These are phyloP conservation scores for Apus apus DNA, from an alignment of 2,113 vertebrate species.

Conservation along the genomic window DNA sequence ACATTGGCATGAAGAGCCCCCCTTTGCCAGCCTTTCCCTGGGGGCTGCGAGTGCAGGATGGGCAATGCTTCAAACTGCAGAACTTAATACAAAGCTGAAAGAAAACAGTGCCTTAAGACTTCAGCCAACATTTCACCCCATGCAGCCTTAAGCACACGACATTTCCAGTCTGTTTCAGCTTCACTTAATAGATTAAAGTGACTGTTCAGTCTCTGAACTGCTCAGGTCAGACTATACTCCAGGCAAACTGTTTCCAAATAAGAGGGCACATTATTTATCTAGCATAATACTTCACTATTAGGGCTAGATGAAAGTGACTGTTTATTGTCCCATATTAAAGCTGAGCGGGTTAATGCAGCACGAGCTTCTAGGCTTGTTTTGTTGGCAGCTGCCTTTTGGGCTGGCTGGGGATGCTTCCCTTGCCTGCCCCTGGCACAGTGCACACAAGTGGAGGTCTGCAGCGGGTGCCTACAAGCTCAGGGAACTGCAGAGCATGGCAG, in stretches of 20 bases:
- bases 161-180: slow-evolving; percentile 38
- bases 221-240: not conserved
- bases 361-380: not conserved
- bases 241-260: not conserved
- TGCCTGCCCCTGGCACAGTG: not conserved
- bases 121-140: not conserved
- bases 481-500: not conserved
- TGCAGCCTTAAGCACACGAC: not conserved
- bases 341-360: not conserved
- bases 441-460: not conserved
- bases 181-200: slow-evolving; percentile 34
- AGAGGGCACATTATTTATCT: not conserved
- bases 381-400: not conserved
- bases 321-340: not conserved
- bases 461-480: not conserved
- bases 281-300: not conserved
- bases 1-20: not conserved
- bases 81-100: not conserved
- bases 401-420: not conserved
- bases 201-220: not conserved
- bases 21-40: not conserved
- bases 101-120: not conserved
- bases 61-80: not conserved
- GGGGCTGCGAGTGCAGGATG: not conserved
- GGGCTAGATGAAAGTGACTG: not conserved